Evolutionary conservation across 2,888 invertebrate species (phyloP), one percentile per base, ranked within the genome.

Genomic region (Dorcus hopei): DNA sequence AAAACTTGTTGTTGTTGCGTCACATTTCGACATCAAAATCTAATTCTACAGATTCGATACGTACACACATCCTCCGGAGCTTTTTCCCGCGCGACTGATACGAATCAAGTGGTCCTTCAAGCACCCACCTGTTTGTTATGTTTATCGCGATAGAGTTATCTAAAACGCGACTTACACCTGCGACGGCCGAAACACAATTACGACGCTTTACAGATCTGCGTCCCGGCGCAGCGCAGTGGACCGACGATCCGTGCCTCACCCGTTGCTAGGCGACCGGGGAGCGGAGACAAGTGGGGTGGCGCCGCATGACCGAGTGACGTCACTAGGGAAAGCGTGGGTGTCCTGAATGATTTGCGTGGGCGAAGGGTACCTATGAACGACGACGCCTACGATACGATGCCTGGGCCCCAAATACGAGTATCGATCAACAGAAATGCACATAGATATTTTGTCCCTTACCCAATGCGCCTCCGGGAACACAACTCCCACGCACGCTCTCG

Each of bases 301-400:
- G 75, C 74, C 77, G 76, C 76, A 77, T 76, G 76, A 70, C 67
- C 69, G 81, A 80, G 77, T 83, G 84, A 85, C 85, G 85, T 85
- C 84, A 85, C 77, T 66, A 68, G 71, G 68, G 75, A 77, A 80
- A 80, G 81, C 83, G 82, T 80, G 77, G 61, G 68, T 59, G 67
- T 50, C 54, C 61, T 70, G 70, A 80, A 77, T 72, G 68, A 70
- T 70, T 67, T 62, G 80, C 80, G 77, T 79, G 70, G 79, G 77
- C 77, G 74, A 65, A 62, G 64, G 68, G 70, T 67, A 68, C 68
- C 63, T 65, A 61, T 66, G 68, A 23, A 16, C 16, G 19, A 23
- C 45, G 19, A 58, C 49, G 14, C 38, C 19, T 49, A 40, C 42
- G n/a, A 52, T 58, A 64, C 56, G 66, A 69, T 65, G 63, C 69